These are phyloP conservation scores for Corvus cornix DNA, from an alignment of 2,113 vertebrate species.

Conservation along the genomic window DNA sequence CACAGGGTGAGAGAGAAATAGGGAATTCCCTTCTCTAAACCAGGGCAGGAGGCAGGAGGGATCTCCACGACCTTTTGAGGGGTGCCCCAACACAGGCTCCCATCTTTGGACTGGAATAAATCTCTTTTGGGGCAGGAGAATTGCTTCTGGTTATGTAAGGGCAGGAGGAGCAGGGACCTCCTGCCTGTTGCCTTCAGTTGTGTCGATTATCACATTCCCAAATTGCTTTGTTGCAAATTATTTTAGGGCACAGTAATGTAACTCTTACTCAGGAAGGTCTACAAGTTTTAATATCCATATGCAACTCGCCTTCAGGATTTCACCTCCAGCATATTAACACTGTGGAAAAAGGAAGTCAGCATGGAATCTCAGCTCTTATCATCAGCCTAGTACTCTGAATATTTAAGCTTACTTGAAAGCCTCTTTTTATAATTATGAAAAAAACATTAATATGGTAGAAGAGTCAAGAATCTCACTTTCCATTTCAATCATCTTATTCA, in stretches of 20 bases:
- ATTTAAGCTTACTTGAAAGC: not conserved
- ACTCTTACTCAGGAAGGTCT: not conserved
- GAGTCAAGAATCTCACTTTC: not conserved
- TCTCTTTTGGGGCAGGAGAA: not conserved
- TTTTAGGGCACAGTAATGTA: not conserved
- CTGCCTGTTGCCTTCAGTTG: not conserved
- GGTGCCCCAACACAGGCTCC: not conserved
- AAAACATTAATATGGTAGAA: not conserved
- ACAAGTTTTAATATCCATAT: not conserved
- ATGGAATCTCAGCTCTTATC: not conserved
- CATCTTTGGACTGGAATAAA: not conserved
- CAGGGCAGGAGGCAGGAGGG: not conserved
- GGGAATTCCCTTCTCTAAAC: not conserved
- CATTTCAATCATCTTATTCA: not conserved
- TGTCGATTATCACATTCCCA: not conserved
- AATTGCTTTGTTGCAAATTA: not conserved
- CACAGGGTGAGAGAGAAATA: not conserved
- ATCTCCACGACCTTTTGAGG: not conserved
- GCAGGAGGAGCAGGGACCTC: not conserved
- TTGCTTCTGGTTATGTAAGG: not conserved
- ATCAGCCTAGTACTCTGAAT: not conserved
- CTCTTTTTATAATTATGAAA: not conserved
- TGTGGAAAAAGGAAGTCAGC: not conserved
- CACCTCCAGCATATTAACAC: not conserved
- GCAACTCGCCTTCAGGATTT: not conserved